A percentile compares a stretch with the other conserved stretches of the same genome.
Evolutionary conservation across 2,113 vertebrate species (phyloP).

Genomic region (Lepus timidus): DNA sequence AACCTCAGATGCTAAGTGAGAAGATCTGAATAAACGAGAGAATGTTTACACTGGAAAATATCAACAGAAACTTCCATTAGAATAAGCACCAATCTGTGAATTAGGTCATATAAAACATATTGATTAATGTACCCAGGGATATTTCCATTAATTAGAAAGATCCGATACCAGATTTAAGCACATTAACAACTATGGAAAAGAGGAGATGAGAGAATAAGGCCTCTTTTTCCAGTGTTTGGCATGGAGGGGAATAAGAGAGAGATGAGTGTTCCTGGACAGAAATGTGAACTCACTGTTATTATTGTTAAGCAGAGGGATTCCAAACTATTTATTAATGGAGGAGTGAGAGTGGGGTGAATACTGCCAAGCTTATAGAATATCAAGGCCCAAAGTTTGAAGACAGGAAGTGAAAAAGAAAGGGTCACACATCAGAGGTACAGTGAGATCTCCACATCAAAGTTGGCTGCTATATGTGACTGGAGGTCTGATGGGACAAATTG

Average conservation of each 20-base stretch:
- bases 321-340: not conserved
- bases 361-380: not conserved
- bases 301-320: not conserved
- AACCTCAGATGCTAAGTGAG: not conserved
- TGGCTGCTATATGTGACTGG: not conserved
- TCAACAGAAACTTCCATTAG: not conserved
- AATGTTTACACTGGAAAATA: not conserved
- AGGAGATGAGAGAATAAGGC: not conserved
- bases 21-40: not conserved
- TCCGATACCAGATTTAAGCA: not conserved
- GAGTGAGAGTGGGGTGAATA: not conserved
- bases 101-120: not conserved
- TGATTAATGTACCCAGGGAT: not conserved
- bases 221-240: not conserved
- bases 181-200: not conserved
- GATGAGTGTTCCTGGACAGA: not conserved
- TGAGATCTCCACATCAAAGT: not conserved
- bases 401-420: not conserved
- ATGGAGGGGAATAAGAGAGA: not conserved
- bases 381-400: not conserved
- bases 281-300: not conserved
- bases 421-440: not conserved
- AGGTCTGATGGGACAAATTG: not conserved
- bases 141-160: not conserved
- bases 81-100: not conserved